These are phyloP conservation scores for Agrotis clavis DNA, from an alignment of 2,888 invertebrate species.

Conservation along the genomic window DNA sequence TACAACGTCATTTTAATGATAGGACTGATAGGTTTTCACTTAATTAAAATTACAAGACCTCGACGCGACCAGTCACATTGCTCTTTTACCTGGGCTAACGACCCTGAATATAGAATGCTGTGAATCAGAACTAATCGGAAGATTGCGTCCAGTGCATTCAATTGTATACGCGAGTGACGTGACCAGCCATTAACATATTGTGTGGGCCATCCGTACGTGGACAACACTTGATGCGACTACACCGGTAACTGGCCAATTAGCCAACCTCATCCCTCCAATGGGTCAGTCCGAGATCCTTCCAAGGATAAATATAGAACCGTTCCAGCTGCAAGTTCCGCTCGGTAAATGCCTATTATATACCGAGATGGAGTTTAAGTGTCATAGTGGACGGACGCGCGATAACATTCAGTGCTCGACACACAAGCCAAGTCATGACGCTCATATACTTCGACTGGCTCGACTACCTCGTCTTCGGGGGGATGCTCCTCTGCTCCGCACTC, in stretches of 20 bases:
- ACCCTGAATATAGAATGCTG: slow-evolving; percentile 32
- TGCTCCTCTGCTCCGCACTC: slow-evolving; percentile 92
- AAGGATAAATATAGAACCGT: slow-evolving; percentile 84
- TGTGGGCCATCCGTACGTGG: slow-evolving; percentile 48
- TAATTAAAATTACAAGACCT: background rate
- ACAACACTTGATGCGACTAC: slow-evolving; percentile 65
- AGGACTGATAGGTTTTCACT: background rate
- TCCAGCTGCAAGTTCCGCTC: slow-evolving; percentile 79
- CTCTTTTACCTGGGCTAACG: slow-evolving; percentile 16
- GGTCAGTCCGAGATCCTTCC: slow-evolving; percentile 80
- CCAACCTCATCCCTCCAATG: slow-evolving; percentile 81
- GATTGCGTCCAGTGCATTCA: slow-evolving; percentile 44
- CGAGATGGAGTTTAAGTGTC: slow-evolving; percentile 81
- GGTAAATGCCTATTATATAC: slow-evolving; percentile 79
- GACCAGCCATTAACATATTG: slow-evolving; percentile 52
- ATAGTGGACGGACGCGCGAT: slow-evolving; percentile 77
- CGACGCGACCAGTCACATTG: background rate
- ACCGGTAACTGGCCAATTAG: slow-evolving; percentile 83
- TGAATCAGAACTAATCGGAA: slow-evolving; percentile 37
- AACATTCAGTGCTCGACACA: slow-evolving; percentile 59
- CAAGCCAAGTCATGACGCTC: slow-evolving; percentile 76
- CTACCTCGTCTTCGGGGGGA: slow-evolving; percentile 92
- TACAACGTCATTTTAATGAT: no score
- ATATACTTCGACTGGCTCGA: slow-evolving; percentile 92
- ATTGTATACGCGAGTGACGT: slow-evolving; percentile 36